A percentile compares a stretch with the other conserved stretches of the same genome.
phyloP scores from a whole-genome alignment of 2,113 vertebrate species.

The Sminthopsis crassicaudata region DNA sequence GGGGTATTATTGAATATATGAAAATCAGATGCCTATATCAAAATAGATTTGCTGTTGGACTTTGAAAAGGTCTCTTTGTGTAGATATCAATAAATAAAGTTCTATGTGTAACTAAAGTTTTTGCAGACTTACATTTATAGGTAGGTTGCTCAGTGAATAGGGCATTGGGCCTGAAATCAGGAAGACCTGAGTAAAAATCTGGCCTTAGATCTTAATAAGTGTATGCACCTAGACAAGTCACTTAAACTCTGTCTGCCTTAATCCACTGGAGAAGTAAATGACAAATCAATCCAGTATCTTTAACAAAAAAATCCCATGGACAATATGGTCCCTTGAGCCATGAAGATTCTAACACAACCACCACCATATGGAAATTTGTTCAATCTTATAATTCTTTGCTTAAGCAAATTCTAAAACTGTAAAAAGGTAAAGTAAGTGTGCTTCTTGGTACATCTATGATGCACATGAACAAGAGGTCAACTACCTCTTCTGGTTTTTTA shows the following conservation, averaged over 20 bases:
- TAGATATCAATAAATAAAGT: conserved; percentile 12
- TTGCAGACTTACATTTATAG: background rate
- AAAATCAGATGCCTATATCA: background rate
- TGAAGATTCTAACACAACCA: too few relatives aligned
- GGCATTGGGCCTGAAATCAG: background rate
- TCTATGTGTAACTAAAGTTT: background rate
- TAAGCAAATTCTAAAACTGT: too few relatives aligned
- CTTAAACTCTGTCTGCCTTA: background rate
- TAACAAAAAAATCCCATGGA: too few relatives aligned
- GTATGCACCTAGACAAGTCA: background rate
- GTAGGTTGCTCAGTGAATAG: background rate
- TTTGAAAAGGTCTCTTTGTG: background rate
- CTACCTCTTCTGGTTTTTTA: too few relatives aligned
- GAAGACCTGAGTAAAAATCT: background rate
- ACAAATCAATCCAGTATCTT: too few relatives aligned
- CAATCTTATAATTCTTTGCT: too few relatives aligned
- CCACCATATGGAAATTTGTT: too few relatives aligned
- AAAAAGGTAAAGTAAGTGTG: too few relatives aligned
- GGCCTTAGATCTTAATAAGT: background rate
- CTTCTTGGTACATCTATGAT: too few relatives aligned
- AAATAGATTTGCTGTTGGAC: background rate
- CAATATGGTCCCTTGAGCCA: too few relatives aligned
- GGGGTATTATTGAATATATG: background rate
- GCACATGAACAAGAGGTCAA: too few relatives aligned
- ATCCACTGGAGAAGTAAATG: too few relatives aligned